Evolutionary conservation across 2,113 vertebrate species (phyloP).

Genomic region (Myrmecophaga tridactyla): DNA sequence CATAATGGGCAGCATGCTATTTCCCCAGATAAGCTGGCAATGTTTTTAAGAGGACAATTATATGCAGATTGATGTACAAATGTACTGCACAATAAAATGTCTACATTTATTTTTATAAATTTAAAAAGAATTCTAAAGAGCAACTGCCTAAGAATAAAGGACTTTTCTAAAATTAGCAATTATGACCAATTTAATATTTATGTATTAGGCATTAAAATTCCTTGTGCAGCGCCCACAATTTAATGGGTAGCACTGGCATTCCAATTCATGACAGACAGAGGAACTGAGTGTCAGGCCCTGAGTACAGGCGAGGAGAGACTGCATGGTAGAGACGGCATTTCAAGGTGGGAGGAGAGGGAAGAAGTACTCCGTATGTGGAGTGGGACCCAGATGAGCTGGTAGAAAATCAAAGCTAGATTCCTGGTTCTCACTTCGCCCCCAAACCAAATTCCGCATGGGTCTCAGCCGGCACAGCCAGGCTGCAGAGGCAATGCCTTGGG

Average conservation of each 20-base stretch:
- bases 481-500: background rate
- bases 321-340: background rate
- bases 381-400: background rate
- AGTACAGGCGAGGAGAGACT: background rate
- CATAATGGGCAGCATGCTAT: background rate
- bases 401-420: background rate
- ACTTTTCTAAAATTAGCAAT: background rate
- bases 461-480: no score
- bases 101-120: background rate
- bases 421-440: background rate
- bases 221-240: background rate
- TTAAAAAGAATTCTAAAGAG: background rate
- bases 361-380: background rate
- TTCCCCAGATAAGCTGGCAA: background rate
- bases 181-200: background rate
- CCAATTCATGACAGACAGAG: background rate
- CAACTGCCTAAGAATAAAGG: background rate
- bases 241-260: background rate
- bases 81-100: background rate
- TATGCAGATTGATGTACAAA: background rate
- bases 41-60: background rate
- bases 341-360: background rate
- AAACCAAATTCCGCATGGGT: background rate
- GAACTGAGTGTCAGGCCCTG: background rate
- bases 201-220: constrained; percentile 11